Conservation (phyloP, 2,888 invertebrate species). For the Dryomyza anilis region DNA sequence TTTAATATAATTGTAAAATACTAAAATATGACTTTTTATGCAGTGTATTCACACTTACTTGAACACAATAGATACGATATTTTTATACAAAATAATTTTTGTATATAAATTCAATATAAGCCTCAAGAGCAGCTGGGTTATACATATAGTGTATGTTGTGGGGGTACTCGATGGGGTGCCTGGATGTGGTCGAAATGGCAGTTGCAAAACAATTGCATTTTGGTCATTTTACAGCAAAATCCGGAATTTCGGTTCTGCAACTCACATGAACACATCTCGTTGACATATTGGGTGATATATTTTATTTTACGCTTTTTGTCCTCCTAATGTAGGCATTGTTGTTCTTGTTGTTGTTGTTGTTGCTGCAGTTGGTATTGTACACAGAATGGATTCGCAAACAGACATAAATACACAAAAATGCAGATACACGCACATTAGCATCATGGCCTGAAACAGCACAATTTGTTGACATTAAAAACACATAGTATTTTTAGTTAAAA, state of each 20-base stretch:
- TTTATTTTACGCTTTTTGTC: constrained; percentile 5
- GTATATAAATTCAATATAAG: constrained; percentile 29
- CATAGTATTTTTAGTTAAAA: constrained; percentile 44
- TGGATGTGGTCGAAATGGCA: constrained; percentile 56
- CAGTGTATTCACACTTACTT: constrained; percentile 1
- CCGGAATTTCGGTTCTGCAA: constrained; percentile 49
- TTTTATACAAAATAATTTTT: constrained; percentile 19
- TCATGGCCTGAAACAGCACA: neutral
- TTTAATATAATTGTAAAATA: neutral
- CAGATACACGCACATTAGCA: constrained; percentile 27
- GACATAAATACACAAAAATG: too few species aligned
- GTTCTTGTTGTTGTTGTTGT: constrained; percentile 17
- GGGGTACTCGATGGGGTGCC: constrained; percentile 41
- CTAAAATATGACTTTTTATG: neutral
- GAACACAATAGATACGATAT: neutral
- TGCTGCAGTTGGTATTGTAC: too few species aligned
- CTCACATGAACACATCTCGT: constrained; percentile 36
- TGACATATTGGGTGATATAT: constrained; percentile 40
- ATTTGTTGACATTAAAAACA: neutral
- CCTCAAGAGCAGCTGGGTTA: constrained; percentile 25
- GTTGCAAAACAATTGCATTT: constrained; percentile 57
- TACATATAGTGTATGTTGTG: constrained; percentile 21
- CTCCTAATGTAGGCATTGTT: constrained; percentile 16
- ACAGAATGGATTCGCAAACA: too few species aligned
- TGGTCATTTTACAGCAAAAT: constrained; percentile 53